Evolutionary conservation across 2,113 vertebrate genomes (phyloP), one percentile per base, ranked within the genome.

Genomic region (Capreolus pygargus): DNA sequence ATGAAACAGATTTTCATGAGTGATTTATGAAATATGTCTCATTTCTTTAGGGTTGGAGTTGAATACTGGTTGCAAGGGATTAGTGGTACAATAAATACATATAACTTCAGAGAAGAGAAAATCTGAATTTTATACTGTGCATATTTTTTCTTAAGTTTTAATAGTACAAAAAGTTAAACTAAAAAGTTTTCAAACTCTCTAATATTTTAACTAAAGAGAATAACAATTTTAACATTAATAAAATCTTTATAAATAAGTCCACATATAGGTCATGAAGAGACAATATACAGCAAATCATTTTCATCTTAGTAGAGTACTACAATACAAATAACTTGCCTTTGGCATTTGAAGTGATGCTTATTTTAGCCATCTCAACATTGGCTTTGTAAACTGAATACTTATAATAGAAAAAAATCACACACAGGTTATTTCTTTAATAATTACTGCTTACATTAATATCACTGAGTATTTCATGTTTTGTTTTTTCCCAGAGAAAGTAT

Each of bases 121-220:
- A n/a, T 1, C 45, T 95, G 33, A 90, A 83, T 90, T 94, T 97
- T 83, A 91, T 6, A 85, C 67, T 86, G 13, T 6, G 39, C 16
- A 54, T 39, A 61, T 61, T 95, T 94, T 96, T 33, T 85, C 79
- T 52, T 94, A 11, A 83, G 52, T 6, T 86, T 57, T 89, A 89
- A 45, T 83, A 60, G 61, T 57, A 83, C 60, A 25, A 84, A 79
- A 96, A 8, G 15, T 86, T 88, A 85, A 88, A 83, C 43, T 61
- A 91, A 95, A 76, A 81, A 10, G 13, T 39, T 88, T 87, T 17
- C 27, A 85, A 96, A 92, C 19, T 85, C 64, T 39, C 21, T 85
- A 89, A 89, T 8, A 85, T 94, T 97, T 93, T 87, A 92, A 94
- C 43, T 94, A 78, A 78, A 83, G 23, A 33, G 39, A 92, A 47